Evolutionary conservation across 2,888 invertebrate genomes (phyloP), one percentile per base, ranked within the genome.

Genomic region (Kryphioiulus occultus): DNA sequence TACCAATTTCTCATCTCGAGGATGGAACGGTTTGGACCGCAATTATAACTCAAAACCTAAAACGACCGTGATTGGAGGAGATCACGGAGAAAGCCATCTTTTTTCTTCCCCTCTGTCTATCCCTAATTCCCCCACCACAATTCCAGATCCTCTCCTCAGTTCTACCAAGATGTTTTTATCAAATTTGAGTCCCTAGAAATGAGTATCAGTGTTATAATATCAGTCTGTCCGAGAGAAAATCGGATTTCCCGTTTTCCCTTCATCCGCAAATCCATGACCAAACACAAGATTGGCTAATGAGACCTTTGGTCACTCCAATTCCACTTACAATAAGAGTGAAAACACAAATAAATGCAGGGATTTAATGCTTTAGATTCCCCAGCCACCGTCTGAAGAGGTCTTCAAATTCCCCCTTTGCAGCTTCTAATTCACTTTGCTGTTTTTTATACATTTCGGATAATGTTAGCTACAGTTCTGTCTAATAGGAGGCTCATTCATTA

Each of bases 261-360:
- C 78, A 78, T 78, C 78, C 78, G 78, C 78, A 78, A 78, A 78
- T 78, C 78, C 78, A 78, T 78, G 78, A 22, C 78, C 78, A 78
- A 78, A 78, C 78, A 78, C 78, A 30, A 78, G 78, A 78, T 78
- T 78, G 78, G 78, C 78, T 78, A 78, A 78, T 78, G 78, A 78
- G 78, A 78, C 78, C 78, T 78, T 78, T 78, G 78, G 78, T 78
- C 78, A 78, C 78, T 78, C 78, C 78, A 78, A 78, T 78, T 78
- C 78, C 78, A 78, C 78, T 78, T 78, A 78, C 78, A 78, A 78
- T 30, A 78, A 78, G 78, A 78, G 78, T 22, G 78, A 78, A 78
- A 78, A 78, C 78, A 78, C 78, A 78, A 78, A 78, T 78, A 78
- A 78, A 78, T 78, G 78, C 78, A 78, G 78, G 78, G 78, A 78